Evolutionary conservation across 92 coral and sea anemone genomes (phyloP).

Genomic region (Porites rus): DNA sequence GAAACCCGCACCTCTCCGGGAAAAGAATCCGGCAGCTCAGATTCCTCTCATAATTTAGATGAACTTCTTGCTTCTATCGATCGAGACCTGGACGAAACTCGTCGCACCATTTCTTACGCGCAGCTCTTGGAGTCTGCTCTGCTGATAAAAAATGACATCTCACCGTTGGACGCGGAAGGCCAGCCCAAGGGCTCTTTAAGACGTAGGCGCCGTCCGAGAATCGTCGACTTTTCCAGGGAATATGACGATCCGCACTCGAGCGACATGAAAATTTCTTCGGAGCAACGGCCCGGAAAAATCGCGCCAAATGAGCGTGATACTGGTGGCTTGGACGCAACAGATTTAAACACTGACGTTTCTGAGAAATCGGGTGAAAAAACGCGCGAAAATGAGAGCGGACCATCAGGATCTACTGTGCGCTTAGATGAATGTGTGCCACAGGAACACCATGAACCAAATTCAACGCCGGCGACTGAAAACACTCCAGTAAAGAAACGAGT

Average conservation of each 20-base stretch:
- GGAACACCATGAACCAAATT: not conserved
- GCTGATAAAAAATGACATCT: constrained; percentile 56
- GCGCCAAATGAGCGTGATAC: not conserved
- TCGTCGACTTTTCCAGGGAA: constrained; percentile 33
- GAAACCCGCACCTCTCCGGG: constrained; percentile 32
- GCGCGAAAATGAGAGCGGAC: not conserved
- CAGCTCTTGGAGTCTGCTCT: constrained; percentile 86
- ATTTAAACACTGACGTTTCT: not conserved
- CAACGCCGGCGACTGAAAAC: not conserved
- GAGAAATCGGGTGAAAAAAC: not conserved
- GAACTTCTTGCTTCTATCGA: constrained; percentile 86
- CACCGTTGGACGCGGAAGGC: not conserved
- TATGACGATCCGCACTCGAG: not conserved
- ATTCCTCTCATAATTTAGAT: constrained; percentile 65
- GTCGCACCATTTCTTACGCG: constrained; percentile 85
- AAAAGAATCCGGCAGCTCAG: constrained; percentile 34
- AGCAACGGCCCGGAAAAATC: not conserved
- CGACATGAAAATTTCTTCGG: not conserved
- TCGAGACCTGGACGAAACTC: constrained; percentile 89
- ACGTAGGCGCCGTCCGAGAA: constrained; percentile 31
- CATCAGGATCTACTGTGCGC: not conserved
- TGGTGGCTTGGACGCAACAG: not conserved
- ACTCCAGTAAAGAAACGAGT: constrained; percentile 27
- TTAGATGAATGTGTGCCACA: constrained; percentile 2
- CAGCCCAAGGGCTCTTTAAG: constrained; percentile 24